Evolutionary conservation across 2,113 vertebrate genomes (phyloP).

Genomic region (Calcarius ornatus): DNA sequence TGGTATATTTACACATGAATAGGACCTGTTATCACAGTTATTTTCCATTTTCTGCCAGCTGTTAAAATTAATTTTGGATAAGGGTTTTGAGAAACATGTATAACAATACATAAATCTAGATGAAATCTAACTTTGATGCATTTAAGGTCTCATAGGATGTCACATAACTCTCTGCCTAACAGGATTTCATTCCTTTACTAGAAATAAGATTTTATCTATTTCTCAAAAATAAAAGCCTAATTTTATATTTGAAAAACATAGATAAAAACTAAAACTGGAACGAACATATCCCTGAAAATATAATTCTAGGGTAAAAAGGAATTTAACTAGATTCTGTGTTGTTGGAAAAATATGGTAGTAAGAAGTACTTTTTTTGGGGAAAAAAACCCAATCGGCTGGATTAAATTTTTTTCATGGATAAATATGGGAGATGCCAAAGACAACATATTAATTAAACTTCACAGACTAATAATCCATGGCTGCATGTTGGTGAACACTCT

Average conservation of each 20-base stretch:
- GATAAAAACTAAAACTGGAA: background rate
- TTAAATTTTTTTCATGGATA: background rate
- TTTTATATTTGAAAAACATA: background rate
- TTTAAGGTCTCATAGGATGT: background rate
- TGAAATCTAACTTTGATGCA: background rate
- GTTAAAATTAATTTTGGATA: background rate
- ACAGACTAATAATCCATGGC: background rate
- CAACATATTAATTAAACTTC: background rate
- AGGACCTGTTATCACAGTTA: background rate
- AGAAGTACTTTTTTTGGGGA: background rate
- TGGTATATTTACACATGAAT: background rate
- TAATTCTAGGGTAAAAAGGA: background rate
- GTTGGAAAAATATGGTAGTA: background rate
- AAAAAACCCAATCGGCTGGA: background rate
- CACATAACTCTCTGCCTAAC: background rate
- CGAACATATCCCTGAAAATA: accelerated
- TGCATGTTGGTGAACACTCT: background rate
- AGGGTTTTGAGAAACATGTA: background rate
- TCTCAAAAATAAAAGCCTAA: background rate
- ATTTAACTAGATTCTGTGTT: background rate
- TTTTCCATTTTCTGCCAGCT: background rate
- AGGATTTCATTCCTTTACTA: background rate
- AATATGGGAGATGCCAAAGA: background rate
- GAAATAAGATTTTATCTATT: background rate
- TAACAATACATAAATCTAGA: background rate